Evolutionary conservation across 2,113 vertebrate genomes (phyloP), one percentile per base, ranked within the genome.

Genomic region (Hydropotes inermis): DNA sequence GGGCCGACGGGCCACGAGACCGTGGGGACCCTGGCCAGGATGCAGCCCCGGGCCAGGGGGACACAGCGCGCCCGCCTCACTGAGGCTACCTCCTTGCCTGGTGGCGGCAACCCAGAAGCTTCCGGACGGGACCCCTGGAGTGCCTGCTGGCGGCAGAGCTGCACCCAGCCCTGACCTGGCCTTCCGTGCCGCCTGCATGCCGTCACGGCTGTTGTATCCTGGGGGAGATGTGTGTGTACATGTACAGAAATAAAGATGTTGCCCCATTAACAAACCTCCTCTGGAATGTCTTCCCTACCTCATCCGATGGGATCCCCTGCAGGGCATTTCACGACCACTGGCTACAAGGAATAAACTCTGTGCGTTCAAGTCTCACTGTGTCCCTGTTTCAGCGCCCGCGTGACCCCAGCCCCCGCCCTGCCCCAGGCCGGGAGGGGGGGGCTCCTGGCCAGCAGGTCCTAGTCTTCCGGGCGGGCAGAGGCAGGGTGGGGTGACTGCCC

Each of bases 241-340:
- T 99, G 99, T 99, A 99, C 98, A 99, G 99, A 99, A 99, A 99
- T 99, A 99, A 99, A 99, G 98, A 98, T 17, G 23, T 98, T 98
- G 99, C 98, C 98, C 98, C 98, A 98, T 98, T 97, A 97, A 61
- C 94, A 97, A 88, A 88, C 91, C 95, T 94, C 98, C 97, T 97
- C 92, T 97, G 94, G 91, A 97, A 97, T 97, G 96, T 98, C 96
- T 98, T 98, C 98, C 98, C 98, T 97, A 95, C 96, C 96, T 99
- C 98, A 95, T 89, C 91, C 85, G 94, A 89, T 57, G 93, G 97
- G 90, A 85, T 94, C 96, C 87, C 36, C 54, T 45, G 39, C 92
- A 96, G 97, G 97, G 95, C 96, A 58, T 88, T 55, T 97, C 95
- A 79, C n/a, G 7, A 97, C 94, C 95, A 86, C 27, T 64, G 90